phyloP scores from a whole-genome alignment of 2,113 vertebrate genomes.

The Megaceryle maxima region DNA sequence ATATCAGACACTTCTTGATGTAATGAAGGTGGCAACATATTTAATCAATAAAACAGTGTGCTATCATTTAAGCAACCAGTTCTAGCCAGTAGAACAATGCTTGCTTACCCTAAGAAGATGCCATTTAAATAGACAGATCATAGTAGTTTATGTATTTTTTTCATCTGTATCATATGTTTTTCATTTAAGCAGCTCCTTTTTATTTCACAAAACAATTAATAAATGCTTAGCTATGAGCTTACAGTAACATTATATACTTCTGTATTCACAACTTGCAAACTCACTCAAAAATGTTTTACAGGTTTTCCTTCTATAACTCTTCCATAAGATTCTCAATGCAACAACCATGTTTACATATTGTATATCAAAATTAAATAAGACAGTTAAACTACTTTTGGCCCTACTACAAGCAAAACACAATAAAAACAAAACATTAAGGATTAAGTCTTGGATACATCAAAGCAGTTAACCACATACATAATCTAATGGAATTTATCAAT shows the following conservation, averaged over 20 bases:
- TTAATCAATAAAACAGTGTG: background rate
- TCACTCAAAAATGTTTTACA: background rate
- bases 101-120: background rate
- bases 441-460: background rate
- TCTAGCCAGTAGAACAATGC: background rate
- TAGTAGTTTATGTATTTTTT: background rate
- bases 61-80: background rate
- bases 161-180: background rate
- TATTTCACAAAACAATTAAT: background rate
- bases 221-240: background rate
- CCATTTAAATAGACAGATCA: background rate
- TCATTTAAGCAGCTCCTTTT: background rate
- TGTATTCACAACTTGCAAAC: background rate
- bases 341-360: background rate
- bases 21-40: background rate
- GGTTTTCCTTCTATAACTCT: background rate
- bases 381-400: background rate
- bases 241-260: background rate
- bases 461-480: background rate
- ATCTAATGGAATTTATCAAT: background rate
- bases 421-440: background rate
- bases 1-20: background rate
- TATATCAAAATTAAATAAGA: background rate
- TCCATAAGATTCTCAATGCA: background rate
- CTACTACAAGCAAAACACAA: background rate